Evolutionary conservation across 2,797 vertebrate species (phyloP), one percentile per base, ranked within the genome.

Genomic region (Lutjanus argentimaculatus): DNA sequence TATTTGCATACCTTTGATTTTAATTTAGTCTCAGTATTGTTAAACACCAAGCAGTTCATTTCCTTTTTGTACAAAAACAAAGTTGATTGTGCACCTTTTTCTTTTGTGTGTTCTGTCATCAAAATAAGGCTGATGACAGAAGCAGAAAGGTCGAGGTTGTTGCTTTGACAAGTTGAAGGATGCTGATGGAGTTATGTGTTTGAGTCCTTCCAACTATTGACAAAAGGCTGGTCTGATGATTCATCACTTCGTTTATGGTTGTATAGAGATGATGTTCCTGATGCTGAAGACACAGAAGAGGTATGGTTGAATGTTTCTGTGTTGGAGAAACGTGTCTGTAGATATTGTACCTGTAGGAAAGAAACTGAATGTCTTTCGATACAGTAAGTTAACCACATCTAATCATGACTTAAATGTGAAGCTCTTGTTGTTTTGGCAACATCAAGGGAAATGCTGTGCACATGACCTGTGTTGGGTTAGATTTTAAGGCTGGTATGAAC

Each of bases 101-200:
- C 59, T 17, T 22, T 6, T 36, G 30, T 9, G 30, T 36, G 30
- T 36, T 36, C 30, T 36, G 30, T 6, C 30, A 36, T 53, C 8
- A 46, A 40, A 67, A 63, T 48, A 0, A 36, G 25, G 46, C 16
- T 48, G 45, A 30, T 57, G n/a, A 63, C 22, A 14, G 25, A 30
- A 13, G 42, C 52, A 55, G 21, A 61, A 42, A 36, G 36, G 43
- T 68, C 8, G 13, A 63, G 7, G 25, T 21, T 57, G 42, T 16
- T 71, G 16, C 40, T 73, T 45, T 75, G 46, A 53, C 62, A 42
- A 45, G 49, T 52, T 76, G 36, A 75, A 71, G 30, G 25, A 43
- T 8, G 25, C 46, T 11, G n/a, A 30, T 71, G 16, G 36, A 53
- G 25, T n/a, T 45, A 16, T 52, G 17, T 10, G 8, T 49, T 42